Evolutionary conservation across 2,797 vertebrate genomes (phyloP), one percentile per base, ranked within the genome.

Genomic region (Thalassophryne amazonica): DNA sequence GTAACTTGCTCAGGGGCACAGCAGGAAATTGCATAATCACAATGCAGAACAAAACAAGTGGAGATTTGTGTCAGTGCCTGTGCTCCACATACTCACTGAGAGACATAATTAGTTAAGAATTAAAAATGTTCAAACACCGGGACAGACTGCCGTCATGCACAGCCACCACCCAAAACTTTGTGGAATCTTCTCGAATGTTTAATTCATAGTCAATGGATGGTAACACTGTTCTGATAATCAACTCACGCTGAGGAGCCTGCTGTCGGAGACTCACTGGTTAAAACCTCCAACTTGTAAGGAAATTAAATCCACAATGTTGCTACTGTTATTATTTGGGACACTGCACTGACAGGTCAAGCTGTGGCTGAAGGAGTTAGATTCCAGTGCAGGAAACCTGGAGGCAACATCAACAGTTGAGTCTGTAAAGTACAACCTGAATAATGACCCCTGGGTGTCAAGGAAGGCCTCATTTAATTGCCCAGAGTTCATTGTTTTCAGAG

Each of bases 41-140:
- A 21, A 56, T 54, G 37, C 37, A 19, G 18, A 58, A 25, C 33
- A 64, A 64, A 75, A 73, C 48, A 74, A 46, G 21, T 10, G 3
- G 18, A 22, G 18, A 16, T 22, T 15, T 51, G 29, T 3, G 7
- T 65, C 53, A 49, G 35, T 53, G 40, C 69, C 60, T 67, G 25
- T 33, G 41, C 56, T 60, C 41, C 69, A 35, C 40, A 48, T 34
- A 18, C 65, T 53, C 9, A 38, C 70, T 72, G 76, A 49, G 74
- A 73, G 40, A 64, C 35, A 12, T 67, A 67, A 83, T 80, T 77
- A 77, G 69, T 34, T 69, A 49, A 43, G 62, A 76, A 57, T 72
- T 73, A 73, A 61, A 69, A 63, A 17, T 22, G 16, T 33, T 56
- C 36, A 64, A 69, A 68, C 46, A 54, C 42, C 21, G 50, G 15